Conservation (phyloP, 2,888 invertebrate genomes). For the Agapetus fuscipes region DNA sequence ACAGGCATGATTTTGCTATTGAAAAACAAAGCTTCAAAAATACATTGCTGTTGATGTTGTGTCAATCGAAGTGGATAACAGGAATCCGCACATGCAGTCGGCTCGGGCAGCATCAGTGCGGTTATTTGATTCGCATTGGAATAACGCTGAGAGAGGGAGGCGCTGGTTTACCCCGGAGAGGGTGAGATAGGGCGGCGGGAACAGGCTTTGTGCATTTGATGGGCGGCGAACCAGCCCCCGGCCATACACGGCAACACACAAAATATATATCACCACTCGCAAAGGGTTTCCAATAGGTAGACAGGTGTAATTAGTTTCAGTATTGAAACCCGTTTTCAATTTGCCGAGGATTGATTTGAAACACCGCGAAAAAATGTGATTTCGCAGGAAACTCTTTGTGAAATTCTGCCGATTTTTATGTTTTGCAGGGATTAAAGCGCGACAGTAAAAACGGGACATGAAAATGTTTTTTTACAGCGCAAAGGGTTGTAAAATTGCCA, state of each 20-base stretch:
- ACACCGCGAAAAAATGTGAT: neutral
- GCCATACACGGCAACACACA: neutral
- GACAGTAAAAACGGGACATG: too few relatives aligned
- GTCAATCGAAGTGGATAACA: too few relatives aligned
- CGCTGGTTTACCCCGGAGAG: neutral
- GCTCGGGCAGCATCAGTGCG: neutral
- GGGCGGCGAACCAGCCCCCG: neutral
- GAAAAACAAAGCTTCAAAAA: neutral
- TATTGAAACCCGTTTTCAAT: conserved; percentile 5
- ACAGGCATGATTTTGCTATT: neutral
- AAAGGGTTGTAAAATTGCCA: too few relatives aligned
- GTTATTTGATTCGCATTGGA: neutral
- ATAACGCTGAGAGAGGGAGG: neutral
- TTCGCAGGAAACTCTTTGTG: too few relatives aligned
- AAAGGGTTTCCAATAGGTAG: neutral
- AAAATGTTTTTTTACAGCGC: too few relatives aligned
- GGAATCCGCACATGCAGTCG: too few relatives aligned
- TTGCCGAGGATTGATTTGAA: conserved; percentile 6
- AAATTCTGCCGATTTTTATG: too few relatives aligned
- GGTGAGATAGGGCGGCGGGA: neutral
- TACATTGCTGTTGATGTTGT: too few relatives aligned
- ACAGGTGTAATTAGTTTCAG: conserved; percentile 8
- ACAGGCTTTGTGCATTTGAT: conserved; percentile 2
- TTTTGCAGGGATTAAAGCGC: too few relatives aligned
- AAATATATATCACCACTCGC: too few relatives aligned